Evolutionary conservation across 2,113 vertebrate species (phyloP).

Genomic region (Hoplias malabaricus): DNA sequence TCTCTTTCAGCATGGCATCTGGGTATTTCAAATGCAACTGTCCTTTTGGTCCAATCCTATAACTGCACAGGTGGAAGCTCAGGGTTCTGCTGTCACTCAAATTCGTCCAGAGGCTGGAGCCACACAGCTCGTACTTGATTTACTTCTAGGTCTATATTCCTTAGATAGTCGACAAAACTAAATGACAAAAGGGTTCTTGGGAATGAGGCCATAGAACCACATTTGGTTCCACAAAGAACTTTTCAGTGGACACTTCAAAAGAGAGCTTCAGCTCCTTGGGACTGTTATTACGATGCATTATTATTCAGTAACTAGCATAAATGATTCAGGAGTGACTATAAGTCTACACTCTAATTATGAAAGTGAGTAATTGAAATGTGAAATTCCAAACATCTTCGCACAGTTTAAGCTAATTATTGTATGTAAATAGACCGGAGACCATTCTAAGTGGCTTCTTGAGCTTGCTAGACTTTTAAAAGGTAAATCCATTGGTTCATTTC

Average conservation of each 20-base stretch:
- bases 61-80: neutral
- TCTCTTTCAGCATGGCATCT: neutral
- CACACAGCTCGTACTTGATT: neutral
- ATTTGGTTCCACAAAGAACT: neutral
- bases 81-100: neutral
- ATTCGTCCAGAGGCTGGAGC: neutral
- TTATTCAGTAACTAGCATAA: too few species aligned
- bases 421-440: neutral
- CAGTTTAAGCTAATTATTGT: neutral
- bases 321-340: too few species aligned
- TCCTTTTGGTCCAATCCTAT: neutral
- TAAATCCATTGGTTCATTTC: neutral
- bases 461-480: neutral
- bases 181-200: neutral
- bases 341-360: too few species aligned
- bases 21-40: constrained; percentile 7
- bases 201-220: neutral
- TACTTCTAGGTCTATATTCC: neutral
- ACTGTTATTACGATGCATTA: too few species aligned
- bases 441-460: neutral
- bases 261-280: too few species aligned
- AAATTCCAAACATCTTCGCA: neutral
- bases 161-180: too few species aligned
- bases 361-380: neutral
- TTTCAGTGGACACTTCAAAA: neutral